These are phyloP conservation scores for Dromococcyx pavoninus DNA, from an alignment of 2,797 vertebrate genomes.

Conservation along the genomic window DNA sequence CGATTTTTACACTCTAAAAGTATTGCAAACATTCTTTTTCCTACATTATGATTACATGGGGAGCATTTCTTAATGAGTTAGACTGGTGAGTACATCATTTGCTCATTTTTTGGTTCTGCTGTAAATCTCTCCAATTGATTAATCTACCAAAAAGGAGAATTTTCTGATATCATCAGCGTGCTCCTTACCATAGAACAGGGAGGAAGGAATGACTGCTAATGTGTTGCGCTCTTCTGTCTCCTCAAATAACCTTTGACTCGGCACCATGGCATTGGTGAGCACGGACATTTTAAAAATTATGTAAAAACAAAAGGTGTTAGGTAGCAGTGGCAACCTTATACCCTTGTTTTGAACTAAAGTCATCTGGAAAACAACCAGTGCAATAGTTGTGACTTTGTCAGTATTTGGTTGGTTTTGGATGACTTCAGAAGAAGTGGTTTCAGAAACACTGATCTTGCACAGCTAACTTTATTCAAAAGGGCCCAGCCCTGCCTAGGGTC, in stretches of 20 bases:
- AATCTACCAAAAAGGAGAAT: neutral
- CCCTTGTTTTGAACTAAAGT: neutral
- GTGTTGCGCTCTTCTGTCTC: neutral
- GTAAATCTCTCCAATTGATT: neutral
- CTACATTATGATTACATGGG: neutral
- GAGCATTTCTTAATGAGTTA: neutral
- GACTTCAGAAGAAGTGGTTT: neutral
- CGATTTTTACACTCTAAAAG: neutral
- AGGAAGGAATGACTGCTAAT: neutral
- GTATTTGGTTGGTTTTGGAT: neutral
- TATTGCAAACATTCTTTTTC: neutral
- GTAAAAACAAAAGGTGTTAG: neutral
- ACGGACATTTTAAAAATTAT: neutral
- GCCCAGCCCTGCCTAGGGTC: rapidly evolving
- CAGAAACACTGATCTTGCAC: neutral
- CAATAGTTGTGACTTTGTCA: neutral
- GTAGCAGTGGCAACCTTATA: neutral
- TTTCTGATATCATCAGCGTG: neutral
- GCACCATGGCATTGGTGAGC: neutral
- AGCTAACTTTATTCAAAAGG: neutral
- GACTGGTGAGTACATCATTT: neutral
- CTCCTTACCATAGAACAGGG: neutral
- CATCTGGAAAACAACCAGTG: neutral
- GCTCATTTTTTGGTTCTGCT: neutral
- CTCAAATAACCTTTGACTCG: neutral